These are phyloP conservation scores for Anarsia innoxiella DNA, from an alignment of 2,888 invertebrate genomes.

Conservation along the genomic window DNA sequence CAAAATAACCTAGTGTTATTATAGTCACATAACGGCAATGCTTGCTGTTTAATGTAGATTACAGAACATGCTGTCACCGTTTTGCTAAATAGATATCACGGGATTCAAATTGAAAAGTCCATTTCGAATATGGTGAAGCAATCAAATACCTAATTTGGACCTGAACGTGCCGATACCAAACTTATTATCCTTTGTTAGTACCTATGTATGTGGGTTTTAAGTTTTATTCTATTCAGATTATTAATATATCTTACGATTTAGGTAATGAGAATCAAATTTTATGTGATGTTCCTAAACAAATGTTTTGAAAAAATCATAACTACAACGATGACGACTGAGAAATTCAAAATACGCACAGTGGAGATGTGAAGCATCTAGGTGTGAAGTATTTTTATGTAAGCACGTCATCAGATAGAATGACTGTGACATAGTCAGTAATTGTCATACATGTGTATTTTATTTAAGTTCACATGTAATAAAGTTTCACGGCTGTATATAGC, in stretches of 20 bases:
- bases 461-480: conserved; percentile 59
- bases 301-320: too few relatives aligned
- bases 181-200: too few relatives aligned
- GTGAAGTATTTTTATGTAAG: conserved; percentile 59
- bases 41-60: conserved; percentile 10
- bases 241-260: too few relatives aligned
- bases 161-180: too few relatives aligned
- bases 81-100: background rate
- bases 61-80: background rate
- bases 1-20: conserved; percentile 56
- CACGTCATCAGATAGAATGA: conserved; percentile 50
- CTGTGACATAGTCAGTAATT: conserved; percentile 54
- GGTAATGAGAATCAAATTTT: too few relatives aligned
- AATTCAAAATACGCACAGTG: too few relatives aligned
- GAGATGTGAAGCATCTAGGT: conserved; percentile 42
- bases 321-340: too few relatives aligned
- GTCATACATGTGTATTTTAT: conserved; percentile 69
- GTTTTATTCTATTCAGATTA: too few relatives aligned
- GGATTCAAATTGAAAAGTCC: background rate
- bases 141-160: too few relatives aligned
- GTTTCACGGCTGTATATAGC: conserved; percentile 45
- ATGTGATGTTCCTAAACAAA: too few relatives aligned
- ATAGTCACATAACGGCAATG: conserved; percentile 12
- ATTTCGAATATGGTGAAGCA: too few relatives aligned
- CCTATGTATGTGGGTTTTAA: too few relatives aligned